These are phyloP conservation scores for Baccha elongata DNA, from an alignment of 2,888 invertebrate genomes.

Conservation along the genomic window DNA sequence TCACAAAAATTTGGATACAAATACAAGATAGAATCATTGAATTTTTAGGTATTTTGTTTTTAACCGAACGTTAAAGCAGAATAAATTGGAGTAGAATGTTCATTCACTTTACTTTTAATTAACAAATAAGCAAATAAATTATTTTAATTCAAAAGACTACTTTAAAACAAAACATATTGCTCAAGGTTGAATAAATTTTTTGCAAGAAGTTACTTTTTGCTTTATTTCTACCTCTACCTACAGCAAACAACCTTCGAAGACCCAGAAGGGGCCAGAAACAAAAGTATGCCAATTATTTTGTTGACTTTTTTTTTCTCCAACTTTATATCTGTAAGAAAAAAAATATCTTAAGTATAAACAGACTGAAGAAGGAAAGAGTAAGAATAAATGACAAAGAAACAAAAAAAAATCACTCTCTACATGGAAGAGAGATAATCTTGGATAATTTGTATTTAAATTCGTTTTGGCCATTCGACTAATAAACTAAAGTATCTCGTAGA, in stretches of 20 bases:
- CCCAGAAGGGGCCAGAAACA: conserved; percentile 9
- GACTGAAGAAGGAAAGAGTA: neutral
- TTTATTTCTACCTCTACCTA: neutral
- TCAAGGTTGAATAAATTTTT: neutral
- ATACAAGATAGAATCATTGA: neutral
- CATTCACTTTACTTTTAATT: neutral
- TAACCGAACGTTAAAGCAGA: neutral
- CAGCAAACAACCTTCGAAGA: conserved; percentile 5
- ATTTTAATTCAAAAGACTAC: neutral
- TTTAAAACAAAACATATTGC: neutral
- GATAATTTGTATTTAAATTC: conserved; percentile 61
- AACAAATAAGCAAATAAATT: conserved; percentile 10
- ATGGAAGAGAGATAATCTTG: conserved; percentile 49
- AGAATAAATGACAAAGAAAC: neutral
- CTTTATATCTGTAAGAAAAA: neutral
- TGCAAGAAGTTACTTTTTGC: neutral
- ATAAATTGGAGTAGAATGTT: neutral
- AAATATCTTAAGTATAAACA: neutral
- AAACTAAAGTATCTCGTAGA: conserved; percentile 16
- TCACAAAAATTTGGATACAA: conserved; percentile 30
- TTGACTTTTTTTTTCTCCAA: neutral
- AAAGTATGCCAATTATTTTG: conserved; percentile 21
- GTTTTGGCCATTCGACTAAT: neutral
- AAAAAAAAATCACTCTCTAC: neutral
- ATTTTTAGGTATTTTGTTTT: too few species aligned